Evolutionary conservation across 2,888 invertebrate species (phyloP).

Genomic region (Scaptomyza polygonia): DNA sequence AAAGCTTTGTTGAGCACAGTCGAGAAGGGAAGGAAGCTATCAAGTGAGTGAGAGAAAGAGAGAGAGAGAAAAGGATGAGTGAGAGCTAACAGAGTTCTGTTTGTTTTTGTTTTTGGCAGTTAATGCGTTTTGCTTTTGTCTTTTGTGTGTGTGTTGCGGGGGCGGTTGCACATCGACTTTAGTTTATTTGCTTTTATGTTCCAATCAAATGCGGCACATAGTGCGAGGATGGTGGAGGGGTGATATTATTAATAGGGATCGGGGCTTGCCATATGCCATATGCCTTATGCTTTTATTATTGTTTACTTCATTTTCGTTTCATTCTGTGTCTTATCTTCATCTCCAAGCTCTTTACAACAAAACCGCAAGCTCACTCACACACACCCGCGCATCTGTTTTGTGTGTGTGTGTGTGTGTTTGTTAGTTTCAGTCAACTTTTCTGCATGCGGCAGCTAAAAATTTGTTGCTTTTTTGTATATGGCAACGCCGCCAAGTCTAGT

Average conservation of each 20-base stretch:
- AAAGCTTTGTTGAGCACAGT: slow-evolving; percentile 30
- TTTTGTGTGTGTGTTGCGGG: slow-evolving; percentile 26
- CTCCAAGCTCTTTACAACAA: slow-evolving; percentile 29
- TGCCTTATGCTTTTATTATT: slow-evolving; percentile 62
- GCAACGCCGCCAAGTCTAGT: slow-evolving; percentile 51
- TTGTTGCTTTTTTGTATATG: slow-evolving; percentile 37
- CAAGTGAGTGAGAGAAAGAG: background rate
- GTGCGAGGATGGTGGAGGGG: slow-evolving; percentile 1
- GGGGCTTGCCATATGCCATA: slow-evolving; percentile 26
- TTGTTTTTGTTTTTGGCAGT: slow-evolving; percentile 71
- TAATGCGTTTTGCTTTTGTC: slow-evolving; percentile 72
- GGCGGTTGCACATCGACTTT: slow-evolving; percentile 36
- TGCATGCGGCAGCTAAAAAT: slow-evolving; percentile 55
- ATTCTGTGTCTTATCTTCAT: slow-evolving; percentile 66
- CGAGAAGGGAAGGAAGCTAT: slow-evolving; percentile 6
- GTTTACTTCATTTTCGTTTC: slow-evolving; percentile 57
- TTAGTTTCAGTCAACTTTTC: slow-evolving; percentile 60
- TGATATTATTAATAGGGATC: slow-evolving; percentile 12
- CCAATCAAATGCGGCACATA: slow-evolving; percentile 37
- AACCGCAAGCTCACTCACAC: slow-evolving; percentile 20
- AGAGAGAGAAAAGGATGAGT: background rate
- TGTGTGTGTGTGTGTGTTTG: slow-evolving; percentile 10
- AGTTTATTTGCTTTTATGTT: slow-evolving; percentile 62
- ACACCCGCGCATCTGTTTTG: slow-evolving; percentile 4
- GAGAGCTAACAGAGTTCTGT: slow-evolving; percentile 17